These are phyloP conservation scores for Choristoneura rosaceana DNA, from an alignment of 2,888 invertebrate genomes.

Conservation along the genomic window DNA sequence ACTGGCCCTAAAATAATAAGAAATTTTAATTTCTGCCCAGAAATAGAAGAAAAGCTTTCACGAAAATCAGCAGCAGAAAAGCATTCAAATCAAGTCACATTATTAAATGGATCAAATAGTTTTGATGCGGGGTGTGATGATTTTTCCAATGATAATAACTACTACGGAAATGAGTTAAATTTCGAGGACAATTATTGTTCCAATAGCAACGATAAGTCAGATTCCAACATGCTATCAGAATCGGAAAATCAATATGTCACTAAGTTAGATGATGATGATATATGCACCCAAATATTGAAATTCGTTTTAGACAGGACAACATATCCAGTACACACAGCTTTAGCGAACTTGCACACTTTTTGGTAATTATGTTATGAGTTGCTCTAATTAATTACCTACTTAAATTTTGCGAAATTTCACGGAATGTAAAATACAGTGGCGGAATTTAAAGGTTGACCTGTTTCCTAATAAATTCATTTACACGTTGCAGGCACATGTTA, in stretches of 20 bases:
- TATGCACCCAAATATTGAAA: constrained; percentile 48
- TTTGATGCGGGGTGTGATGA: constrained; percentile 27
- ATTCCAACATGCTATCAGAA: constrained; percentile 13
- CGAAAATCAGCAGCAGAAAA: no score
- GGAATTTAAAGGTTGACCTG: no score
- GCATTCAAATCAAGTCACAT: constrained; percentile 41
- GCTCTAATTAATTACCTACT: no score
- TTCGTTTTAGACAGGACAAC: constrained; percentile 51
- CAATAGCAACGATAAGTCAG: constrained; percentile 9
- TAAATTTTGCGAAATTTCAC: no score
- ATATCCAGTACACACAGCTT: constrained; percentile 53
- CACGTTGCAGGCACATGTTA: no score
- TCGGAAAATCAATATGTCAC: neutral
- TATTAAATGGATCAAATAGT: neutral
- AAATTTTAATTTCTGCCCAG: constrained; percentile 55
- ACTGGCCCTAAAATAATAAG: constrained; percentile 56
- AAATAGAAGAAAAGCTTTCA: constrained; percentile 57
- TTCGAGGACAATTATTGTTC: constrained; percentile 34
- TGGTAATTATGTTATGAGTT: constrained; percentile 54
- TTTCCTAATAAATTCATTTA: no score
- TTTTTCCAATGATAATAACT: constrained; percentile 44
- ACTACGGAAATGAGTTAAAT: constrained; percentile 35
- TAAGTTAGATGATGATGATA: constrained; percentile 9
- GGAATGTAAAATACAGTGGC: no score
- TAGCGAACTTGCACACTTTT: constrained; percentile 53